Evolutionary conservation across 2,113 vertebrate species (phyloP).

Genomic region (Rhineura floridana): DNA sequence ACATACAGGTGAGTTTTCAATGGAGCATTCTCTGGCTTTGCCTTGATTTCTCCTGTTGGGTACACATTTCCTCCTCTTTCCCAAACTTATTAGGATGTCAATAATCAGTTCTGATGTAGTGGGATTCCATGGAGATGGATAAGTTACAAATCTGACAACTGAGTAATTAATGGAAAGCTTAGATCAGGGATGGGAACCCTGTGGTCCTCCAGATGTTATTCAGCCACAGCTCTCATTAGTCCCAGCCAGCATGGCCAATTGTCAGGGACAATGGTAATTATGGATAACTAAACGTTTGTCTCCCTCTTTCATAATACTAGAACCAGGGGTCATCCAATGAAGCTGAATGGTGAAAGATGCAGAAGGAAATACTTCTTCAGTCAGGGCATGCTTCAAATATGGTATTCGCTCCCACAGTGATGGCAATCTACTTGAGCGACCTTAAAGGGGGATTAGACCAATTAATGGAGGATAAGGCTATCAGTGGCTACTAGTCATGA

Average conservation of each 20-base stretch:
- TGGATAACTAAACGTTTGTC: too few species aligned
- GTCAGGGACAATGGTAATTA: background rate
- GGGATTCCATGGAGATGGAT: background rate
- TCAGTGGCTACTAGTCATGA: too few species aligned
- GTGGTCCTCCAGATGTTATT: background rate
- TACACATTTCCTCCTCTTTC: background rate
- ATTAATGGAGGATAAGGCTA: too few species aligned
- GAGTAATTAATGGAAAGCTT: background rate
- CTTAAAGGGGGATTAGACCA: too few species aligned
- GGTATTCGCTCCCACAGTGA: too few species aligned
- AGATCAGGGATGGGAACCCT: background rate
- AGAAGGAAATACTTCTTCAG: too few species aligned
- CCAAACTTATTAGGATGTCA: background rate
- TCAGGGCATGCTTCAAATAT: too few species aligned
- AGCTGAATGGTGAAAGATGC: too few species aligned
- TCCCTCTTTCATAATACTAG: too few species aligned
- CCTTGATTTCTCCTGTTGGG: background rate
- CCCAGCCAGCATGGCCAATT: background rate
- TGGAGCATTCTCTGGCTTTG: background rate
- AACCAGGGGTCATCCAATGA: too few species aligned
- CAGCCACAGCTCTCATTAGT: background rate
- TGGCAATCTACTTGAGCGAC: too few species aligned
- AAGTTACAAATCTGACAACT: background rate
- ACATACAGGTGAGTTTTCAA: constrained; percentile 82
- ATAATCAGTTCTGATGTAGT: background rate